Conservation (phyloP, 2,888 invertebrate species). For the Ypsolopha sequella region DNA sequence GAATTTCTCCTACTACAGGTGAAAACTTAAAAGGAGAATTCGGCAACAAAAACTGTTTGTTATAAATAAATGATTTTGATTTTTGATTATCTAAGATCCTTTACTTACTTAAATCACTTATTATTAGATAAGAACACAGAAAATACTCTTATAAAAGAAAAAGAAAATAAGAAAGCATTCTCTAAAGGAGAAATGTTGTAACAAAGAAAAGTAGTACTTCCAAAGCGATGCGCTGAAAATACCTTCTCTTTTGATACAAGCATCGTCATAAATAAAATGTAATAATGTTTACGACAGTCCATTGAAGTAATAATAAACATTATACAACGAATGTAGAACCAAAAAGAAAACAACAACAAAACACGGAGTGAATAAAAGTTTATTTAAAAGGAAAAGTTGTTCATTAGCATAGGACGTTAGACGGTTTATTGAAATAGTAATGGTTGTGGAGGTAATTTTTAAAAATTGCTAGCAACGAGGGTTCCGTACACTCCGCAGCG, state of each 20-base stretch:
- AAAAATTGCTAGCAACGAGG: conserved; percentile 54
- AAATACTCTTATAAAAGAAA: too few species aligned
- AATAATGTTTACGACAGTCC: background rate
- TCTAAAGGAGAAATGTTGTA: too few species aligned
- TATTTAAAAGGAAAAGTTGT: conserved; percentile 48
- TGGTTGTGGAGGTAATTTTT: conserved; percentile 51
- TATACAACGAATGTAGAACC: conserved; percentile 8
- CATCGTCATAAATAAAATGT: too few species aligned
- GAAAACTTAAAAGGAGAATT: too few species aligned
- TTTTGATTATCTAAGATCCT: background rate
- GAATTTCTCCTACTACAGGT: too few species aligned
- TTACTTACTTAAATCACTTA: background rate
- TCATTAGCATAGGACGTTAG: conserved; percentile 51
- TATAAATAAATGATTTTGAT: too few species aligned
- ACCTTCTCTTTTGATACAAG: too few species aligned
- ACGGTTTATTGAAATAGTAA: conserved; percentile 64
- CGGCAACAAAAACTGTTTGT: too few species aligned
- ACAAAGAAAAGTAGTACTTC: too few species aligned
- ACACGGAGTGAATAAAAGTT: conserved; percentile 1
- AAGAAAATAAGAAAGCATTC: too few species aligned
- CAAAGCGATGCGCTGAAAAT: too few species aligned
- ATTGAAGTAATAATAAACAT: conserved; percentile 10
- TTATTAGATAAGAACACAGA: too few species aligned
- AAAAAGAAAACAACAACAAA: conserved; percentile 17
- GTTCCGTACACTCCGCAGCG: conserved; percentile 48